phyloP scores from a whole-genome alignment of 2,113 vertebrate species.

The Pollimyrus isidori region DNA sequence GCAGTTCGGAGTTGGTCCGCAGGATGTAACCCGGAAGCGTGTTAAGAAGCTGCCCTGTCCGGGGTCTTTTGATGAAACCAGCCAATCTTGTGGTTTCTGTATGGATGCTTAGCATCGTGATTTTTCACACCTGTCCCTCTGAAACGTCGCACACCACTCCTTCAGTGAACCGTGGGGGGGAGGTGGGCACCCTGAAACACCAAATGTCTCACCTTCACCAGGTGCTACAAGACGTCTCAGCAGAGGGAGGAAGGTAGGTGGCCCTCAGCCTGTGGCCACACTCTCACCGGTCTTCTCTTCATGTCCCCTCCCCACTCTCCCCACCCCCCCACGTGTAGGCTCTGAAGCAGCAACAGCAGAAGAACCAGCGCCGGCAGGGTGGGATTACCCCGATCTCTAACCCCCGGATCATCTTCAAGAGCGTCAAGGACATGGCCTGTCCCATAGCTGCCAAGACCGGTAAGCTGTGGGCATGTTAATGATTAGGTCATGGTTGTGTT shows the following conservation, averaged over 20 bases:
- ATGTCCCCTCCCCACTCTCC: not conserved
- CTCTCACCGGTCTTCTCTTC: not conserved
- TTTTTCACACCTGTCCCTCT: not conserved
- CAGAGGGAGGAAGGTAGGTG: not conserved
- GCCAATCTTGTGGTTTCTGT: not conserved
- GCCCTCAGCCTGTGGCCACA: not conserved
- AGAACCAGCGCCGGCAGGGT: constrained; percentile 77
- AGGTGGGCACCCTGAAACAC: not conserved
- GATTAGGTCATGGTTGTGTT: not conserved
- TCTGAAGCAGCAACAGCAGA: constrained; percentile 86
- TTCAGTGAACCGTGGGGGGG: not conserved
- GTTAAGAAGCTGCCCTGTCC: not conserved
- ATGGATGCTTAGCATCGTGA: not conserved
- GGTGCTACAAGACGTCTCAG: constrained; percentile 17
- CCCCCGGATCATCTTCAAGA: constrained; percentile 77
- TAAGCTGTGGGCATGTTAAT: constrained; percentile 42
- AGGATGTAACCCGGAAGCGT: not conserved
- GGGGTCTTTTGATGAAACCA: not conserved
- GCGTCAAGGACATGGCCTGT: constrained; percentile 70
- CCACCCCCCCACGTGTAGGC: constrained; percentile 57
- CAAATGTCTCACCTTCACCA: constrained; percentile 9
- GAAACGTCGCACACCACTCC: not conserved
- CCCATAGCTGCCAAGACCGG: constrained; percentile 60
- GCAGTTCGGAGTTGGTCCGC: not conserved
- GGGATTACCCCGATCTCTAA: constrained; percentile 66